These are phyloP conservation scores for Pelvicachromis taeniatus DNA, from an alignment of 2,113 vertebrate species.

Conservation along the genomic window DNA sequence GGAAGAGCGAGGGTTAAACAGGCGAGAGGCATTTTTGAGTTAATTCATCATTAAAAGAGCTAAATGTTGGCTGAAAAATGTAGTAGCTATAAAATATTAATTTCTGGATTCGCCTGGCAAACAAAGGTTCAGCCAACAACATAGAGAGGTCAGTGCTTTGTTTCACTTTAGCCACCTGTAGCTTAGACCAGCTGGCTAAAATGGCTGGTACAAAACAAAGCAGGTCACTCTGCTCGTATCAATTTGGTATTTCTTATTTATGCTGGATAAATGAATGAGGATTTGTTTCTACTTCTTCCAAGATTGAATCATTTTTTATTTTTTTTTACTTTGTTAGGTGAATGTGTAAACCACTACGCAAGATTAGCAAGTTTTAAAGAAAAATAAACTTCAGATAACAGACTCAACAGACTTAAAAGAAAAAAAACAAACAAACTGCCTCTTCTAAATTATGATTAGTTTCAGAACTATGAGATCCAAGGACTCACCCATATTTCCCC, in stretches of 20 bases:
- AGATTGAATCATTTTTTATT: too few species aligned
- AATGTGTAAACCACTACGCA: background rate
- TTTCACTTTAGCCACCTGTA: background rate
- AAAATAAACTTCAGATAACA: background rate
- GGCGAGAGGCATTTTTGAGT: background rate
- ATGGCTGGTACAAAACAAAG: background rate
- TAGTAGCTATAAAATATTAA: background rate
- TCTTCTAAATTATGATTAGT: background rate
- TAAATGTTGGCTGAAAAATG: background rate
- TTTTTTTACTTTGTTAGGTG: background rate
- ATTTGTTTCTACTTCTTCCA: background rate
- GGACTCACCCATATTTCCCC: slow-evolving; percentile 89
- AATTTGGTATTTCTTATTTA: background rate
- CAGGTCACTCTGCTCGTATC: background rate
- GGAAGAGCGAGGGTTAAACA: background rate
- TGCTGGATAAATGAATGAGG: background rate
- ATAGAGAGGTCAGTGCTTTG: background rate
- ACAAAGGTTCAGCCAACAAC: background rate
- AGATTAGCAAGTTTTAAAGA: background rate
- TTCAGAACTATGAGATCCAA: background rate
- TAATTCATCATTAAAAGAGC: background rate
- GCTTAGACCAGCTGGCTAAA: background rate
- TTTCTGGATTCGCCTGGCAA: background rate
- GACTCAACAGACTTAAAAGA: background rate
- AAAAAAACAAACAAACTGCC: background rate